phyloP scores from a whole-genome alignment of 2,888 invertebrate species.

The Melinaea marsaeus region DNA sequence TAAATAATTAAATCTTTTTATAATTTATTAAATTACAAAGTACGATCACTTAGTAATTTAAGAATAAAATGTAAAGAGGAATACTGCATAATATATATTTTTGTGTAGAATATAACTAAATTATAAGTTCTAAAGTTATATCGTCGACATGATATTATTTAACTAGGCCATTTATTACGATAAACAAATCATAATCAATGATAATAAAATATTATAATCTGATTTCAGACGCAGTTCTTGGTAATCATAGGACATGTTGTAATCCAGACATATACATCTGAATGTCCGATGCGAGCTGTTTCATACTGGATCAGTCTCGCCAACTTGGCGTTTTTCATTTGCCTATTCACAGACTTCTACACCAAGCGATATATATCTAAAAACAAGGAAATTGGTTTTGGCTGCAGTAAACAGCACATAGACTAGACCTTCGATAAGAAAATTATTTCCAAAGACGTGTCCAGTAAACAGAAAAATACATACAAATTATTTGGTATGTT shows the following conservation, averaged over 20 bases:
- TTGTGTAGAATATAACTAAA: no score
- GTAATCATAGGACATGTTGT: constrained; percentile 38
- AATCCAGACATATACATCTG: constrained; percentile 38
- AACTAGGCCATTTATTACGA: no score
- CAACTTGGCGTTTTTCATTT: constrained; percentile 39
- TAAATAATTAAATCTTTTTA: no score
- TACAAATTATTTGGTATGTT: background rate
- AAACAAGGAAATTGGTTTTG: constrained; percentile 5
- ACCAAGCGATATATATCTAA: constrained; percentile 34
- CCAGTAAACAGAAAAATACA: no score
- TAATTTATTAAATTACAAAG: no score
- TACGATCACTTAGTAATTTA: no score
- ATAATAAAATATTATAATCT: background rate
- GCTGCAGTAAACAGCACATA: constrained; percentile 17
- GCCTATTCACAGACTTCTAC: constrained; percentile 44
- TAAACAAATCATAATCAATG: no score
- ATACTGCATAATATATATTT: no score
- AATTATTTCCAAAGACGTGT: background rate
- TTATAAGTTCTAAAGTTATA: no score
- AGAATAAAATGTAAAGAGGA: no score
- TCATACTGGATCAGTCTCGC: constrained; percentile 41
- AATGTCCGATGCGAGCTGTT: constrained; percentile 41
- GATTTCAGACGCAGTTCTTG: constrained; percentile 44
- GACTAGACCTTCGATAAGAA: constrained; percentile 13
- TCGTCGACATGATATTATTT: no score